Conservation (phyloP, 1,140 invertebrate species). For the Phymastichus coffea region DNA sequence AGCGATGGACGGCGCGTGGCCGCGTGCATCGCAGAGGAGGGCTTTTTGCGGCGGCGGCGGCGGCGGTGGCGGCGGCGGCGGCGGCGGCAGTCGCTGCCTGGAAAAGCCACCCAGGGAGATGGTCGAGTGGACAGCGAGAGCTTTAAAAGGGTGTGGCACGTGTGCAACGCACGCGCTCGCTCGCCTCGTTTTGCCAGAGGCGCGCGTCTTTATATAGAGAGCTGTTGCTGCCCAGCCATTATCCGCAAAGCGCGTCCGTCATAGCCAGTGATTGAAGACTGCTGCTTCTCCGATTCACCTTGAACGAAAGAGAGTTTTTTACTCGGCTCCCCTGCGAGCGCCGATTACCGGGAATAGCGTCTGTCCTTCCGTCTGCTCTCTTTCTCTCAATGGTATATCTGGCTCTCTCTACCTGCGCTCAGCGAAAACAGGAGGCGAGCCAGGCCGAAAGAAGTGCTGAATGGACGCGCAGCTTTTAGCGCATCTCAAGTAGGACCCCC, state of each 20-base stretch:
- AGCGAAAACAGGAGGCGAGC: too few relatives aligned
- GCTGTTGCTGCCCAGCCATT: slow-evolving; percentile 1
- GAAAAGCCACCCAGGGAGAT: slow-evolving; percentile 22
- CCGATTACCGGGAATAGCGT: slow-evolving; percentile 23
- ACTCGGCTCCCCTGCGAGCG: neutral
- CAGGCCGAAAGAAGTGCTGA: slow-evolving; percentile 15
- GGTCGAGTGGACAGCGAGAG: neutral
- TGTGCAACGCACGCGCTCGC: neutral
- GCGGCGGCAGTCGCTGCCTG: too few relatives aligned
- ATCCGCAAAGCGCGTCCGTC: slow-evolving; percentile 1
- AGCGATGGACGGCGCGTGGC: too few relatives aligned
- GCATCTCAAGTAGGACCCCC: neutral
- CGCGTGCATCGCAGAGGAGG: too few relatives aligned
- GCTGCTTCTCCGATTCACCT: slow-evolving; percentile 5
- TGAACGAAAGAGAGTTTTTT: slow-evolving; percentile 14
- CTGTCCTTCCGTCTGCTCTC: slow-evolving; percentile 10
- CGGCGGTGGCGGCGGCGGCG: too few relatives aligned
- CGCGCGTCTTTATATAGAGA: neutral
- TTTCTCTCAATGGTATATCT: too few relatives aligned
- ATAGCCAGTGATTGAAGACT: slow-evolving; percentile 13
- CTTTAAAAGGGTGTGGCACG: slow-evolving; percentile 18
- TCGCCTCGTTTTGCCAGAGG: slow-evolving; percentile 6
- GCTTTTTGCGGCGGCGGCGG: too few relatives aligned
- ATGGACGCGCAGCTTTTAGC: slow-evolving; percentile 18
- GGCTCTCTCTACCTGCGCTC: too few relatives aligned